Evolutionary conservation across 2,888 invertebrate genomes (phyloP), one percentile per base, ranked within the genome.

Genomic region (Corbicula japonica): DNA sequence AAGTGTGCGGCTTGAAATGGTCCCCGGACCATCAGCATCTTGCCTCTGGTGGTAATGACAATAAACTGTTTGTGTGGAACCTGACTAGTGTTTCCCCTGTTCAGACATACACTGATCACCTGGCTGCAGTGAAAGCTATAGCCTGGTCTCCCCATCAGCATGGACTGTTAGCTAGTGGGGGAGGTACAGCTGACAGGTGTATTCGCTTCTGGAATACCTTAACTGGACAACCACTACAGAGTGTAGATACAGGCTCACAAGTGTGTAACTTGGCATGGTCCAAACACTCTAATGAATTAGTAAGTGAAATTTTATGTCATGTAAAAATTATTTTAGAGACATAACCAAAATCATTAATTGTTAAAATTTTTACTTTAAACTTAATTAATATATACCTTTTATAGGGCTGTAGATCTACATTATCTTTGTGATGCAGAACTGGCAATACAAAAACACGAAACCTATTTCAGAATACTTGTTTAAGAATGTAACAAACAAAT

Each of bases 71-170:
- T 93, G 97, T 98, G 8, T 98, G 98, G 98, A 96, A 95, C 92
- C 95, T 97, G 95, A 90, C 88, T 28, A 91, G 87, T 79, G 77
- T 87, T 28, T 86, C 86, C 12, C 98, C 99, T 0, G 97, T 98
- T 68, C 98, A 99, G 94, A 98, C 98, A 2, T 99, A 99, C 94
- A 97, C 97, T 0, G 97, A 99, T 87, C 99, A 99, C 94, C 95
- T 98, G 94, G 99, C 99, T 0, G 99, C 93, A 1, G 93, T 93
- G n/a, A 99, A 99, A 94, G 99, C 99, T 0, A 98, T 99, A 87
- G 98, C 99, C 28, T 99, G 99, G 99, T 99, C 98, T 1, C 99
- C 99, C 0, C 99, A 99, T 94, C 99, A 99, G 94, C 99, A 99
- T 94, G 99, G 99, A 0, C 94, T 99, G 63, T 94, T 99, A 79